phyloP scores from a whole-genome alignment of 2,113 vertebrate genomes.

The Pleuronectes platessa region DNA sequence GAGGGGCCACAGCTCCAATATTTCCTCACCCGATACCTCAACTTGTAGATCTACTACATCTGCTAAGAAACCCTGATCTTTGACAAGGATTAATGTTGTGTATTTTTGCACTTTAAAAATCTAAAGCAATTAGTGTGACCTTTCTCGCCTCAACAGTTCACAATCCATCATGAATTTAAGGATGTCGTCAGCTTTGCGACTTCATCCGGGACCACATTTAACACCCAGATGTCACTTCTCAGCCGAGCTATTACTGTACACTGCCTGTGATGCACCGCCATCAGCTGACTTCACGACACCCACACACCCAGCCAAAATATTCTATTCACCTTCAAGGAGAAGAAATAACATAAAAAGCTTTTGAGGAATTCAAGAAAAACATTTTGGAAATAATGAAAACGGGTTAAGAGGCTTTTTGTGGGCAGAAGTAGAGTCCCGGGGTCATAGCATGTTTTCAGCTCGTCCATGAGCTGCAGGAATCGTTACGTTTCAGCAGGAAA shows the following conservation, averaged over 20 bases:
- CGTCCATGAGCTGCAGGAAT: slow-evolving; percentile 1
- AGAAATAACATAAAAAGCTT: not conserved
- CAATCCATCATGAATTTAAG: not conserved
- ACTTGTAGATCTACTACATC: too few species aligned
- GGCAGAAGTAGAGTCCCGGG: not conserved
- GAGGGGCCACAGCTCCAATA: too few species aligned
- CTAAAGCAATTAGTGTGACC: too few species aligned
- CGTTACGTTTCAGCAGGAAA: not conserved
- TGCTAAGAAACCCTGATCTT: too few species aligned
- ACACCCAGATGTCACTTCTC: slow-evolving; percentile 9
- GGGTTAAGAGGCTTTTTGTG: not conserved
- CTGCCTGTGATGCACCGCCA: slow-evolving; percentile 5
- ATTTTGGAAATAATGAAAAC: not conserved
- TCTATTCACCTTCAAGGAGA: not conserved
- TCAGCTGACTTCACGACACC: slow-evolving; percentile 16
- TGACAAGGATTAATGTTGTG: too few species aligned
- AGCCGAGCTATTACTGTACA: slow-evolving; percentile 23
- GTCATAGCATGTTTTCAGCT: slow-evolving; percentile 1
- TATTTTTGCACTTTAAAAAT: too few species aligned
- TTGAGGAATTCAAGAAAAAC: not conserved
- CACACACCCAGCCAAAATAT: slow-evolving; percentile 12
- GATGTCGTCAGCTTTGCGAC: slow-evolving; percentile 23
- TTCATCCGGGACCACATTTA: slow-evolving; percentile 21
- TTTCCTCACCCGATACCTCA: too few species aligned
- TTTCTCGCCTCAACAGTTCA: not conserved